phyloP scores from a whole-genome alignment of 1,140 invertebrate species.

The Brachionus angularis region DNA sequence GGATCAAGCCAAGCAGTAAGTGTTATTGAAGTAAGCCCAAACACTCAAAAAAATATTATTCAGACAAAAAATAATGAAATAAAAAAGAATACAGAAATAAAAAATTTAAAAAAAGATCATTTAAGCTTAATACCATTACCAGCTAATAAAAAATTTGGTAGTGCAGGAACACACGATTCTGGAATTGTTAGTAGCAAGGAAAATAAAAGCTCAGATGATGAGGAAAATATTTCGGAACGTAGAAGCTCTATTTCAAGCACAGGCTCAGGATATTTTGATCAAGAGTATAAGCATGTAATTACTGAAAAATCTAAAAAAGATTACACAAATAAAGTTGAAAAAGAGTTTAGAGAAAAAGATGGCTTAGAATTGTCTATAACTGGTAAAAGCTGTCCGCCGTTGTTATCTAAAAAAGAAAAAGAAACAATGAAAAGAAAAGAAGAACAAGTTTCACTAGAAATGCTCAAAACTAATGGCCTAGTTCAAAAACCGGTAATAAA shows the following conservation, averaged over 20 bases:
- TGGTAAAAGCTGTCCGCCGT: neutral
- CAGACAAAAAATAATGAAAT: no score
- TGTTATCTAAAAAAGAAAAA: conserved; percentile 12
- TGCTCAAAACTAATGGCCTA: conserved; percentile 21
- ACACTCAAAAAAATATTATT: no score
- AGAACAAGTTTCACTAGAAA: neutral
- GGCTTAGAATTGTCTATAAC: neutral
- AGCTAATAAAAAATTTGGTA: conserved; percentile 20
- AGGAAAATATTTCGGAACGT: neutral
- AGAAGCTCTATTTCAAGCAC: neutral
- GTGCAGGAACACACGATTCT: conserved; percentile 27
- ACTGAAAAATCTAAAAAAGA: neutral
- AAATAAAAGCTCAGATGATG: conserved; percentile 1
- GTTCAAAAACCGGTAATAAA: neutral
- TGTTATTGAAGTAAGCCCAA: neutral
- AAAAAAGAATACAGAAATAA: no score
- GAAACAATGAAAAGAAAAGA: neutral
- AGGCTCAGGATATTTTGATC: neutral
- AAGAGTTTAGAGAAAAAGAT: neutral
- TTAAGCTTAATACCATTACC: conserved; percentile 18
- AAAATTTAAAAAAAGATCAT: neutral
- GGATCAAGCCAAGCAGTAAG: conserved; percentile 5
- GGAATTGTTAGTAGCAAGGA: conserved; percentile 8
- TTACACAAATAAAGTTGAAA: neutral
- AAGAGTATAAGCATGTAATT: neutral